A percentile compares a stretch with the other conserved stretches of the same genome.
phyloP scores from a whole-genome alignment of 2,113 vertebrate genomes.

The Andinoacara biseriatus region DNA sequence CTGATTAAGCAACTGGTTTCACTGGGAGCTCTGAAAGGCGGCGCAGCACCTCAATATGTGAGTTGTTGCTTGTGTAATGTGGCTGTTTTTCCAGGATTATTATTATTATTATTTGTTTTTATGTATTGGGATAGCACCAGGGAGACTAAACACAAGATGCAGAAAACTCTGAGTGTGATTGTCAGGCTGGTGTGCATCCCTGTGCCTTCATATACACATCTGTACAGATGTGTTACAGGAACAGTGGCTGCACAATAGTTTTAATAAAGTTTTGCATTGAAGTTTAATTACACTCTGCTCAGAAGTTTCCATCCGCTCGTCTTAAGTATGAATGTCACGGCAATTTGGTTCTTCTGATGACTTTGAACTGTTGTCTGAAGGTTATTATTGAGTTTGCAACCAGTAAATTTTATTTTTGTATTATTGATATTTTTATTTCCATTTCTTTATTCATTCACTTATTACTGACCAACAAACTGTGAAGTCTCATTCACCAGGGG shows the following conservation, averaged over 20 bases:
- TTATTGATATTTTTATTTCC: no score
- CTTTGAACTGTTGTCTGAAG: not conserved
- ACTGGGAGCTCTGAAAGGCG: no score
- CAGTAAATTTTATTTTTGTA: no score
- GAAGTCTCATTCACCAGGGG: no score
- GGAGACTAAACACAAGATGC: no score
- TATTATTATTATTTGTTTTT: not conserved
- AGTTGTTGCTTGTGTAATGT: not conserved
- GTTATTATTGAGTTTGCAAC: no score
- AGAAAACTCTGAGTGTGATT: accelerated
- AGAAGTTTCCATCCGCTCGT: no score
- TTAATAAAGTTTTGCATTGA: not conserved
- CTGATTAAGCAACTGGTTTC: no score
- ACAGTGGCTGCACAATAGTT: not conserved
- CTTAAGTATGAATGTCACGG: not conserved
- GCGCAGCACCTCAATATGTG: accelerated
- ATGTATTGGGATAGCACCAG: accelerated
- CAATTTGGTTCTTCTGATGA: not conserved
- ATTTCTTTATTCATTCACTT: no score
- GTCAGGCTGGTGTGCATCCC: not conserved
- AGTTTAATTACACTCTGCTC: not conserved
- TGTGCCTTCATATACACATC: accelerated
- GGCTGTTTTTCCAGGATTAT: accelerated
- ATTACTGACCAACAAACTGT: no score
- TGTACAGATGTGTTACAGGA: accelerated